These are phyloP conservation scores for Myotis daubentonii DNA, from an alignment of 2,797 vertebrate species.

Conservation along the genomic window DNA sequence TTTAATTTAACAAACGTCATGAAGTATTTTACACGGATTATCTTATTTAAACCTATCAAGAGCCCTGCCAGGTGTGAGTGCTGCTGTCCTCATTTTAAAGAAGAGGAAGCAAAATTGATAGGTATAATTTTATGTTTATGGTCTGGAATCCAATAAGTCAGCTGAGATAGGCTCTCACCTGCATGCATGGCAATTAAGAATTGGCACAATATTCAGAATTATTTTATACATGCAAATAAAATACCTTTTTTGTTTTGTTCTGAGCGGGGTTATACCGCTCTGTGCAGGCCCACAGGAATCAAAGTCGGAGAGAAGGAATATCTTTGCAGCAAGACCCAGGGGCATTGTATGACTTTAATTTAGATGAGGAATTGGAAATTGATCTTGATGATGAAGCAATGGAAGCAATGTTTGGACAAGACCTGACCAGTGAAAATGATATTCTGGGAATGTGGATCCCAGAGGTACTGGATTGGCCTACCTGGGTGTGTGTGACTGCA, in stretches of 20 bases:
- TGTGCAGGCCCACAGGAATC: constrained; percentile 96
- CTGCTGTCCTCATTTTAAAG: constrained; percentile 4
- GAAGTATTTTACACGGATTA: constrained; percentile 31
- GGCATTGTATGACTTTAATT: constrained; percentile 96
- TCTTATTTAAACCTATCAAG: constrained; percentile 42
- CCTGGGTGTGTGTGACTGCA: constrained; percentile 99
- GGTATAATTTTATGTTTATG: constrained; percentile 43
- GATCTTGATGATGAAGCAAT: constrained; percentile 99
- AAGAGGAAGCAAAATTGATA: neutral
- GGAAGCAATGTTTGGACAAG: constrained; percentile 99
- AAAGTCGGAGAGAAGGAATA: constrained; percentile 93
- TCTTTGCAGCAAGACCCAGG: constrained; percentile 94
- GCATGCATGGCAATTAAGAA: neutral
- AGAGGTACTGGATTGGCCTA: constrained; percentile 99
- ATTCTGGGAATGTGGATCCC: constrained; percentile 99
- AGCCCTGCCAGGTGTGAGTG: neutral
- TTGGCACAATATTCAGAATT: constrained; percentile 50
- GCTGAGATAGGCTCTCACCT: neutral
- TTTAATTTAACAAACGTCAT: constrained; percentile 1
- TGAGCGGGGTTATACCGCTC: constrained; percentile 97
- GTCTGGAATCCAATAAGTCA: neutral
- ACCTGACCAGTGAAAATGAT: constrained; percentile 96
- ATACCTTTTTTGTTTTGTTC: constrained; percentile 74
- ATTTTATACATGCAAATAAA: constrained; percentile 78
- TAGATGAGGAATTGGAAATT: constrained; percentile 98